These are phyloP conservation scores for Falco concolor DNA, from an alignment of 2,797 vertebrate genomes.

Conservation along the genomic window DNA sequence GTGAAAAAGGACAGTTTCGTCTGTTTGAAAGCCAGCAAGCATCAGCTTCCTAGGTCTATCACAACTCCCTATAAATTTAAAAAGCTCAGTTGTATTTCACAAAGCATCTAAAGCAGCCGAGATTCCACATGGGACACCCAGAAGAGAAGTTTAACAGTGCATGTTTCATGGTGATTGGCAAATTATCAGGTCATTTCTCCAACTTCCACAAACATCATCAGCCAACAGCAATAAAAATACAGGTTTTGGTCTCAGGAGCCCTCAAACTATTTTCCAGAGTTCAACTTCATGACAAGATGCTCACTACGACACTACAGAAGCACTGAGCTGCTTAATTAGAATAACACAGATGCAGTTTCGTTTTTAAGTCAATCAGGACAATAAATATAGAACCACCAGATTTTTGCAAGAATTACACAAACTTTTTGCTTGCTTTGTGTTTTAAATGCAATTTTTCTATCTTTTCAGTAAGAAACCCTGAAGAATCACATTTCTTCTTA, in stretches of 20 bases:
- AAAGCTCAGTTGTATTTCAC: neutral
- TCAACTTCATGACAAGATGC: constrained; percentile 36
- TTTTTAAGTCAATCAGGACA: constrained; percentile 17
- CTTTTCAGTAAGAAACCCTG: neutral
- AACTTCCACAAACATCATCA: constrained; percentile 58
- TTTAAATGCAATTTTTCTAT: neutral
- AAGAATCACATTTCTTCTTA: neutral
- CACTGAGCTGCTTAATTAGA: constrained; percentile 49
- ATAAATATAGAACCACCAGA: neutral
- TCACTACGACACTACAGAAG: neutral
- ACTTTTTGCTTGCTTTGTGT: neutral
- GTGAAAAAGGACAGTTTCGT: neutral
- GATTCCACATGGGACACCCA: constrained; percentile 25
- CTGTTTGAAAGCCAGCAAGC: constrained; percentile 27
- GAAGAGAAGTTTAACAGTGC: constrained; percentile 8
- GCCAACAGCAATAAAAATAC: constrained; percentile 66
- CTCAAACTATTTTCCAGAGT: constrained; percentile 62
- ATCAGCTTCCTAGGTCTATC: constrained; percentile 22
- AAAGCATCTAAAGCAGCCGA: neutral
- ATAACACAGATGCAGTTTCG: neutral
- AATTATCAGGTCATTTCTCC: constrained; percentile 66
- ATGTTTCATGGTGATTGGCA: constrained; percentile 61
- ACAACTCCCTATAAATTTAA: neutral
- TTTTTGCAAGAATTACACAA: neutral
- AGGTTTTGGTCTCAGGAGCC: constrained; percentile 57